A percentile compares a stretch with the other conserved stretches of the same genome.
phyloP scores from a whole-genome alignment of 30 jellyfish, hydroid and myxozoan genomes.

The Pseudorhiza aurosa region DNA sequence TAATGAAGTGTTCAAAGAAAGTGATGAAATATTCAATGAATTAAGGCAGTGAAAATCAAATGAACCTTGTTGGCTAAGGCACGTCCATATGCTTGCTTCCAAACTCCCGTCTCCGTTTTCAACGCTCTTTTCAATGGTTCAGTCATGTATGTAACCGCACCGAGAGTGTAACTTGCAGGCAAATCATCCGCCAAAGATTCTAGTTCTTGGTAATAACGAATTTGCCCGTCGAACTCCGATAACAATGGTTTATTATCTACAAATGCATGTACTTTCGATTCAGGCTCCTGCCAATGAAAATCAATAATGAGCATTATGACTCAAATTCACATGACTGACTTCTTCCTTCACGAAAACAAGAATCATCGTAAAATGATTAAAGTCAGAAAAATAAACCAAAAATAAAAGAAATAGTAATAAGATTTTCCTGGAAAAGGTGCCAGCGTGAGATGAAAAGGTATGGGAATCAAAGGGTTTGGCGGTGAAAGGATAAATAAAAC shows the following conservation, averaged over 20 bases:
- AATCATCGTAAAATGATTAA: too few species aligned
- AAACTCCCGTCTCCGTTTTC: conserved; percentile 77
- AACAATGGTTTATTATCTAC: conserved; percentile 69
- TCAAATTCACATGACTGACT: too few species aligned
- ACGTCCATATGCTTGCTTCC: conserved; percentile 92
- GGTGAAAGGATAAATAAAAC: too few species aligned
- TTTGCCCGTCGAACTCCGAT: conserved; percentile 71
- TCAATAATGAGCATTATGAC: too few species aligned
- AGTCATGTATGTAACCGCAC: conserved; percentile 78
- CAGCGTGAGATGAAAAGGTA: too few species aligned
- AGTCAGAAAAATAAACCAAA: too few species aligned
- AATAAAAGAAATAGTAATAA: too few species aligned
- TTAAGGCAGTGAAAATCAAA: not conserved
- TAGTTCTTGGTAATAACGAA: conserved; percentile 64
- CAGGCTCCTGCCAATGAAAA: too few species aligned
- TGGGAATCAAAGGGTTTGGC: too few species aligned
- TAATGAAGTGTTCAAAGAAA: not conserved
- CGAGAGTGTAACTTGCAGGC: conserved; percentile 78
- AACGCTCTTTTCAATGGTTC: conserved; percentile 80
- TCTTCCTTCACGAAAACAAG: too few species aligned
- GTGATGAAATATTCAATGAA: too few species aligned
- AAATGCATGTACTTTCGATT: conserved; percentile 64
- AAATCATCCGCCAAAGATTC: conserved; percentile 59
- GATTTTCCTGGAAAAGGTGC: too few species aligned
- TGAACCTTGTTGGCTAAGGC: conserved; percentile 78